Percentiles rank a stretch among this genome's conserved stretches.
Evolutionary conservation across 2,797 vertebrate species (phyloP).

Genomic region (Petrocephalus sullivani): DNA sequence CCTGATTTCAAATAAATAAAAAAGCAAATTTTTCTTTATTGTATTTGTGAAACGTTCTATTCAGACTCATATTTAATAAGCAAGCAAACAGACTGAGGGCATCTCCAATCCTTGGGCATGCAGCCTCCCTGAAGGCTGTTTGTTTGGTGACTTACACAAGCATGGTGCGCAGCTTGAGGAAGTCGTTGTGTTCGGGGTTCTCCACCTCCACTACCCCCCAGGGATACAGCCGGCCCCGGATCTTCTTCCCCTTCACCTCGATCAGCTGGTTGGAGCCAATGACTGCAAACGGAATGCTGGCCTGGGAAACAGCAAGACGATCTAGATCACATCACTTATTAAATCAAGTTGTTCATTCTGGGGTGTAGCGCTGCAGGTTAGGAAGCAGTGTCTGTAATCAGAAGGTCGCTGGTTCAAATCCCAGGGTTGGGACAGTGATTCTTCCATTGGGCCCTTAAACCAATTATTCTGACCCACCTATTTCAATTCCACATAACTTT

Average conservation of each 20-base stretch:
- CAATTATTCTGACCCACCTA: background rate
- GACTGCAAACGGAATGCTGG: constrained; percentile 79
- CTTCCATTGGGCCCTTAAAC: background rate
- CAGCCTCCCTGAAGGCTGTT: background rate
- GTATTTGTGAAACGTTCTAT: background rate
- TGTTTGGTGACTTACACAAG: constrained; percentile 68
- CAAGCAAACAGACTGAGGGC: background rate
- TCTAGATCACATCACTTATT: background rate
- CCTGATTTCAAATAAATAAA: background rate
- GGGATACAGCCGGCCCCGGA: constrained; percentile 76
- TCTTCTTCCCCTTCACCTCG: constrained; percentile 88
- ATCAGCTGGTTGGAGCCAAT: constrained; percentile 86
- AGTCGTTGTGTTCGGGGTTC: constrained; percentile 89
- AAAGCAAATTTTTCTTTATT: background rate
- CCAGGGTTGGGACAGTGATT: background rate
- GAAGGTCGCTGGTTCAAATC: background rate
- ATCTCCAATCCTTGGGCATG: background rate
- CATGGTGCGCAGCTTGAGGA: constrained; percentile 81
- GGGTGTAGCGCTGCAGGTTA: background rate
- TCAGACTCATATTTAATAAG: background rate
- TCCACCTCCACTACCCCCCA: constrained; percentile 85
- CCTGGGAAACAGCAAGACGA: constrained; percentile 47
- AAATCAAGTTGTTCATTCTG: background rate
- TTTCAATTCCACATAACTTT: background rate
- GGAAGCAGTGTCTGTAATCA: background rate